Conservation (phyloP, 2,888 invertebrate genomes). For the Papilio gigon region DNA sequence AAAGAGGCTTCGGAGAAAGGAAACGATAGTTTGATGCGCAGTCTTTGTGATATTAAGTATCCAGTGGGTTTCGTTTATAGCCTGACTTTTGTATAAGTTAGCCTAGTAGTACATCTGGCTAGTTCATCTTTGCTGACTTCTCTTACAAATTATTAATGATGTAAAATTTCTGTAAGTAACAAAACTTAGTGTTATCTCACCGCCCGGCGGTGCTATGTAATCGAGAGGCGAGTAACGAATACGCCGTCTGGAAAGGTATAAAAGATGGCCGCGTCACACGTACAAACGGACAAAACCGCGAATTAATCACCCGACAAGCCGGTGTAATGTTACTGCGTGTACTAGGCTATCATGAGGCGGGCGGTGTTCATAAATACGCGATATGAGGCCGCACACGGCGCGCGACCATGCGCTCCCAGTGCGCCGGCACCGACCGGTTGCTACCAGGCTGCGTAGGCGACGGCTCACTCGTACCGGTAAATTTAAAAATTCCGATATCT, state of each 20-base stretch:
- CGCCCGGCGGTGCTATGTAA: no score
- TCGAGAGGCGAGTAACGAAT: slow-evolving; percentile 40
- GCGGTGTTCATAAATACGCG: slow-evolving; percentile 76
- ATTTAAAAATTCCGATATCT: slow-evolving; percentile 29
- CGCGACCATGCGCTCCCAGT: slow-evolving; percentile 70
- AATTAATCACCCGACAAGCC: slow-evolving; percentile 66
- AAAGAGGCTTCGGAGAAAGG: slow-evolving; percentile 13
- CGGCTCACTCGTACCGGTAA: slow-evolving; percentile 41
- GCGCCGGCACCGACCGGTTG: slow-evolving; percentile 51
- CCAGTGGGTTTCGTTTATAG: not conserved
- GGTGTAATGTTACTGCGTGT: slow-evolving; percentile 69
- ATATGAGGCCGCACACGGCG: slow-evolving; percentile 77
- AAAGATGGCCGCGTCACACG: slow-evolving; percentile 50
- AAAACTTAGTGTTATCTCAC: no score
- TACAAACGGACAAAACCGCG: slow-evolving; percentile 55
- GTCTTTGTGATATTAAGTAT: not conserved
- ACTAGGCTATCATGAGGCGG: slow-evolving; percentile 66
- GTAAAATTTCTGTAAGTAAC: no score
- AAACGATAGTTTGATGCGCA: slow-evolving; percentile 13
- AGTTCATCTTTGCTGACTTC: no score
- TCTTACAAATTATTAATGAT: no score
- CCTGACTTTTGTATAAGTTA: not conserved
- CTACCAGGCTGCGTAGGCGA: slow-evolving; percentile 66
- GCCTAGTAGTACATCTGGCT: not conserved
- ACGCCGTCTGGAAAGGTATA: slow-evolving; percentile 43